Base-by-base conservation (phyloP, 1,140 invertebrate genomes). In the Drosophila nannoptera region DNA sequence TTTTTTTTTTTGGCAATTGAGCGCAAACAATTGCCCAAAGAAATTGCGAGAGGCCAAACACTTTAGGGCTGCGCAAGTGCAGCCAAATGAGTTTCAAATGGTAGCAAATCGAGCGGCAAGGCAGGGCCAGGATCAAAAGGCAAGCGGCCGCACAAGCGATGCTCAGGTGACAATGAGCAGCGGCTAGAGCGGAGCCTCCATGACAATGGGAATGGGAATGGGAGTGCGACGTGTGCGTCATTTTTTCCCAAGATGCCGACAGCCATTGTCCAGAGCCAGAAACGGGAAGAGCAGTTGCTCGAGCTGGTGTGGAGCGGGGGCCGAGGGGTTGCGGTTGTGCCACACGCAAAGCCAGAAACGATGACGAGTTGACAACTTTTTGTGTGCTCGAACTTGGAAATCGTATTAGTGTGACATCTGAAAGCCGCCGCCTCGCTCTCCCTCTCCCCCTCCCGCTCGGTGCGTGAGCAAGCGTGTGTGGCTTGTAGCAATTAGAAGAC, bases 11-110 rank as follows among this genome's bases (percentile, higher is more conserved):
- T 76, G 76, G 55, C 80, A 84, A 83, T 83, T 76, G 80, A 68
- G 73, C 69, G 56, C 69, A 78, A 83, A 83, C 78, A 83, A 83
- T 75, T 71, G 78, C 60, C 66, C 31, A 53, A 52, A 52, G 48
- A 69, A 65, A 78, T 78, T 78, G 76, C 63, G 71, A 64, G 64
- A 67, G 72, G 72, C 64, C 75, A 74, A 84, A 84, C 80, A 83
- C 80, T 83, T 86, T 71, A 84, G 78, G 69, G 81, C 69, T 62
- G 73, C 56, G 80, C 80, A 83, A 84, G 78, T 84, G 78, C 78
- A 61, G 73, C 70, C 76, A 83, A 83, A 83, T 83, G 78, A 84
- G 78, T 80, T 80, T 80, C 73, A 49, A 83, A 83, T 83, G 73
- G 52, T 70, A 76, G 59, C 78, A 83, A 83, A 83, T 83, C 80